Evolutionary conservation across 2,888 invertebrate species (phyloP).

Genomic region (Cyaniris semiargus): DNA sequence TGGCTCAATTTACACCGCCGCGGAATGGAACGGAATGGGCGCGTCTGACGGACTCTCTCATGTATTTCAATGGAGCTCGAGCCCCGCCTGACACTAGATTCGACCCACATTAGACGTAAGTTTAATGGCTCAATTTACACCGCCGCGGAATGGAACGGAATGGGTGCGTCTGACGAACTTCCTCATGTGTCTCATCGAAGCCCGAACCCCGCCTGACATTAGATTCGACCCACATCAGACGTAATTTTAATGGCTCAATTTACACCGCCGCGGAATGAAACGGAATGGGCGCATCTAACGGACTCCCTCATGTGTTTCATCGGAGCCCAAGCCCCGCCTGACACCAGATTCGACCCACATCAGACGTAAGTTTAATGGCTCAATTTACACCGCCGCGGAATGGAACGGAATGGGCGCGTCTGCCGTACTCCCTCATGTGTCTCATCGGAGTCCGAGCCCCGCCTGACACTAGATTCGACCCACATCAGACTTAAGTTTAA

Average conservation of each 20-base stretch:
- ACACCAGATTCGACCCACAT: conserved; percentile 72
- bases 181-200: conserved; percentile 82
- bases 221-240: conserved; percentile 68
- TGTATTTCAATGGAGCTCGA: conserved; percentile 83
- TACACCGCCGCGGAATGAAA: too few relatives aligned
- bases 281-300: conserved; percentile 40
- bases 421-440: conserved; percentile 68
- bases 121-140: too few relatives aligned
- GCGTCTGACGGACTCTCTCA: conserved; percentile 82
- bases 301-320: conserved; percentile 83
- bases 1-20: too few relatives aligned
- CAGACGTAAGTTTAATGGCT: conserved; percentile 54
- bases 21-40: too few relatives aligned
- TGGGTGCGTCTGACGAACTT: too few relatives aligned
- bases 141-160: too few relatives aligned
- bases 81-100: conserved; percentile 77
- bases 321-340: conserved; percentile 80
- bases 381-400: too few relatives aligned
- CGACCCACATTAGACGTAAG: conserved; percentile 68
- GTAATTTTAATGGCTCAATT: conserved; percentile 49
- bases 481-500: conserved; percentile 65
- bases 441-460: conserved; percentile 81
- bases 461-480: conserved; percentile 74
- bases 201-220: conserved; percentile 77
- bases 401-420: too few relatives aligned